These are phyloP conservation scores for Borostomias antarcticus DNA, from an alignment of 2,797 vertebrate genomes.

Conservation along the genomic window DNA sequence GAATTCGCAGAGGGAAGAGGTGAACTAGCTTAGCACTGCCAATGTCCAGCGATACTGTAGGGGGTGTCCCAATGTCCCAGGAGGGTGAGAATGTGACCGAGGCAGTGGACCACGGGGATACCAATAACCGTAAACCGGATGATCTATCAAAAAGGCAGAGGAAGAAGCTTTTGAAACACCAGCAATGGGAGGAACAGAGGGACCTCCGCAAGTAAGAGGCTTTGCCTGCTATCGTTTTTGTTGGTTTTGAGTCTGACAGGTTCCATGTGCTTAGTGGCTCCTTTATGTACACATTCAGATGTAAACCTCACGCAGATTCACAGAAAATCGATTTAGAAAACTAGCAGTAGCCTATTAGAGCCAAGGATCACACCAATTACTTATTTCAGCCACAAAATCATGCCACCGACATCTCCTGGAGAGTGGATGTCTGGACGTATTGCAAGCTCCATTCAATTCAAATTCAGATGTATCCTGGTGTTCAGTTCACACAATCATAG, in stretches of 20 bases:
- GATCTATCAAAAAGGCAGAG: conserved; percentile 87
- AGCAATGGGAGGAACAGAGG: conserved; percentile 94
- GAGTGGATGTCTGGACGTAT: too few species aligned
- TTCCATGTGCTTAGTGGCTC: not conserved
- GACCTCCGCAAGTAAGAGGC: conserved; percentile 86
- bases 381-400: too few species aligned
- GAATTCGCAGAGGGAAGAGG: too few species aligned
- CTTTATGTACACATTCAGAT: not conserved
- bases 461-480: too few species aligned
- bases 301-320: too few species aligned
- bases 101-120: conserved; percentile 13
- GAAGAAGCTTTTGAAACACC: conserved; percentile 90
- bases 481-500: too few species aligned
- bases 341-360: too few species aligned
- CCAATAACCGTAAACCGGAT: conserved; percentile 23
- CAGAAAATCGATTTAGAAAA: too few species aligned
- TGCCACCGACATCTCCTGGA: too few species aligned
- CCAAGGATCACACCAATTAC: not conserved
- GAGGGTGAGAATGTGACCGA: conserved; percentile 2
- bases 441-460: too few species aligned
- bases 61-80: not conserved
- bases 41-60: conserved; percentile 41
- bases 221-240: not conserved
- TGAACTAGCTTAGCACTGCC: too few species aligned
- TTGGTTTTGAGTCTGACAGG: not conserved